Evolutionary conservation across 30 jellyfish, hydroid and myxozoan genomes (phyloP).

Genomic region (Chrysaora quinquecirrha): DNA sequence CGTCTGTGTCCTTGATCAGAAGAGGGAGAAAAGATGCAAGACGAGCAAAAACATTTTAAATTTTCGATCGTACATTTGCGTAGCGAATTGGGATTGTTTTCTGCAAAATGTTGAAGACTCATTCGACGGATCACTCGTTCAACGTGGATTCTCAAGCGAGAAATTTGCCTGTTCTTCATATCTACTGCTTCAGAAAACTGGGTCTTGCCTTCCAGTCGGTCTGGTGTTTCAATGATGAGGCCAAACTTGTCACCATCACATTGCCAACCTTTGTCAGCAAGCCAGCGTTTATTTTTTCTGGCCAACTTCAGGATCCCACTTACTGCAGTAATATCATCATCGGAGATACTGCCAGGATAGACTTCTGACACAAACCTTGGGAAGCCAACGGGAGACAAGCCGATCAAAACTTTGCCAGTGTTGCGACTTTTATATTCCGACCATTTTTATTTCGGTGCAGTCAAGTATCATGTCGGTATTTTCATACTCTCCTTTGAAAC

Average conservation of each 20-base stretch:
- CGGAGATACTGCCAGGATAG: conserved; percentile 22
- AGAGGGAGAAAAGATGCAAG: conserved; percentile 11
- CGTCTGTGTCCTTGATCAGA: conserved; percentile 16
- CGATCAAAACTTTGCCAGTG: conserved; percentile 22
- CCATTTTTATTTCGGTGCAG: conserved; percentile 10
- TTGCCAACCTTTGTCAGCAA: conserved; percentile 26
- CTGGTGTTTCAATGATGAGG: conserved; percentile 20
- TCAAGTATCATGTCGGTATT: conserved; percentile 10
- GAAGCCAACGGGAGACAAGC: conserved; percentile 2
- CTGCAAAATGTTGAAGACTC: neutral
- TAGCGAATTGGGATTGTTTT: neutral
- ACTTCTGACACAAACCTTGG: conserved; percentile 9
- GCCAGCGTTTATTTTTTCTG: conserved; percentile 2
- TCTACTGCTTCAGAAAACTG: conserved; percentile 26
- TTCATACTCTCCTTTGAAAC: conserved; percentile 26
- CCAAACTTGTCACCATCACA: neutral
- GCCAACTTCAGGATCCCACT: conserved; percentile 22
- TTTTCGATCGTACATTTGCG: neutral
- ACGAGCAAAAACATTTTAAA: neutral
- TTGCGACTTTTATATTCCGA: conserved; percentile 11
- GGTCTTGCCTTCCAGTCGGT: conserved; percentile 3
- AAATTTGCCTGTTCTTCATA: neutral
- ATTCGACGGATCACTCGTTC: conserved; percentile 23
- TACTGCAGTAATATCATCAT: conserved; percentile 22
- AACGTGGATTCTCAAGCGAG: conserved; percentile 30